Base-by-base conservation (phyloP, 2,888 invertebrate species). In the Microchrysa polita region DNA sequence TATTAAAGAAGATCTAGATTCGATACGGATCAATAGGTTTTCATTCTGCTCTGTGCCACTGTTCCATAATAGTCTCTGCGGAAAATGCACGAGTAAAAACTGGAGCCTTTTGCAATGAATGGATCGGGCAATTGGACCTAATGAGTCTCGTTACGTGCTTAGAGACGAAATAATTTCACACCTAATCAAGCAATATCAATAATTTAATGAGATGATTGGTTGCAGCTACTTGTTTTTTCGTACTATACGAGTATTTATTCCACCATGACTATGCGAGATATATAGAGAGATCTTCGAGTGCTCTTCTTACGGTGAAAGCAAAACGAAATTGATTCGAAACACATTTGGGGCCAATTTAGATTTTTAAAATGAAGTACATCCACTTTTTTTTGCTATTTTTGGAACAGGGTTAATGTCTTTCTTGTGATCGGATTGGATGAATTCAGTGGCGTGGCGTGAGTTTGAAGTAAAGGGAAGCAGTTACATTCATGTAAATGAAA, bases 101-200 rank as follows among this genome's bases (percentile, higher is more conserved):
- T 48, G 48, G 48, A 48, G 48, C 48, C 48, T n/a, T n/a, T n/a
- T n/a, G 27, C 27, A 7, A 5, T 48, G 48, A 48, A 48, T 48
- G 48, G 14, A n/a, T 34, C 48, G 4, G 10, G 14, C 12, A 48
- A 48, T 48, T 48, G 48, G 48, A 48, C 16, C 48, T 48, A 48
- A 48, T 48, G 48, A 48, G 48, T n/a, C 16, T 48, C 4, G 48
- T n/a, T 48, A 48, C 12, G 48, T 7, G 48, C 48, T 48, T n/a
- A 48, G 48, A 48, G 48, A 48, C 48, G 48, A 48, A 48, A 48
- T 48, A 48, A 48, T 48, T 48, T 48, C 48, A 48, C 48, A 48
- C 48, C 48, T 48, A 48, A 48, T 48, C 48, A 48, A 48, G 5
- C 12, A 48, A 48, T 48, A 48, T 48, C 48, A 48, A 48, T 48